Evolutionary conservation across 2,113 vertebrate species (phyloP).

Genomic region (Motacilla tschutschensis): DNA sequence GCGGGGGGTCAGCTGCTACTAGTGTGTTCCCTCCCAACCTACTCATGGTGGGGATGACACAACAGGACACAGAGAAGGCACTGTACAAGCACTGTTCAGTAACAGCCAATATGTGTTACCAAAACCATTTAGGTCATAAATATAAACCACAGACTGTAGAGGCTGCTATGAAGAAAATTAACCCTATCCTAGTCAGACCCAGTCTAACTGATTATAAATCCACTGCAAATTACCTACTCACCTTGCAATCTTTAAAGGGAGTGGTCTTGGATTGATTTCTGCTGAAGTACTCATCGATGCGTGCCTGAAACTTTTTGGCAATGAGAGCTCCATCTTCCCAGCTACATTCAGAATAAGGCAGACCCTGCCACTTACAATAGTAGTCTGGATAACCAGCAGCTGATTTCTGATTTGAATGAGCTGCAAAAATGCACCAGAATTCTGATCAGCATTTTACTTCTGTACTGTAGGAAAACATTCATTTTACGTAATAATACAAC

Average conservation of each 20-base stretch:
- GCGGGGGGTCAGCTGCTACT: background rate
- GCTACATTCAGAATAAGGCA: slow-evolving; percentile 95
- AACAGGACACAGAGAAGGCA: background rate
- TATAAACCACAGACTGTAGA: background rate
- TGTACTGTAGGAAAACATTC: background rate
- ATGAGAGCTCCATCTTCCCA: slow-evolving; percentile 98
- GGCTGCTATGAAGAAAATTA: background rate
- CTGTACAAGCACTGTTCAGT: background rate
- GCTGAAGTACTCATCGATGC: slow-evolving; percentile 92
- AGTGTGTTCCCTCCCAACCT: background rate
- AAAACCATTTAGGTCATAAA: background rate
- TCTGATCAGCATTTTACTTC: background rate
- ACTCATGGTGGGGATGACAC: background rate
- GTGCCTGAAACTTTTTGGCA: slow-evolving; percentile 89
- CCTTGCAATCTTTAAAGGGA: slow-evolving; percentile 95
- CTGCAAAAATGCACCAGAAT: slow-evolving; percentile 66
- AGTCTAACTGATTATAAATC: background rate
- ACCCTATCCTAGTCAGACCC: background rate
- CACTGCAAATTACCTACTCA: slow-evolving; percentile 42
- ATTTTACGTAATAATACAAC: background rate
- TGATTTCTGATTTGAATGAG: slow-evolving; percentile 97
- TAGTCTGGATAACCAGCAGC: slow-evolving; percentile 96
- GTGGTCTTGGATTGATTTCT: slow-evolving; percentile 95
- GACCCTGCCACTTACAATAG: slow-evolving; percentile 97
- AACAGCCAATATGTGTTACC: background rate